Conservation (phyloP, 2,888 invertebrate genomes). For the Minunthozetes semirufus region DNA sequence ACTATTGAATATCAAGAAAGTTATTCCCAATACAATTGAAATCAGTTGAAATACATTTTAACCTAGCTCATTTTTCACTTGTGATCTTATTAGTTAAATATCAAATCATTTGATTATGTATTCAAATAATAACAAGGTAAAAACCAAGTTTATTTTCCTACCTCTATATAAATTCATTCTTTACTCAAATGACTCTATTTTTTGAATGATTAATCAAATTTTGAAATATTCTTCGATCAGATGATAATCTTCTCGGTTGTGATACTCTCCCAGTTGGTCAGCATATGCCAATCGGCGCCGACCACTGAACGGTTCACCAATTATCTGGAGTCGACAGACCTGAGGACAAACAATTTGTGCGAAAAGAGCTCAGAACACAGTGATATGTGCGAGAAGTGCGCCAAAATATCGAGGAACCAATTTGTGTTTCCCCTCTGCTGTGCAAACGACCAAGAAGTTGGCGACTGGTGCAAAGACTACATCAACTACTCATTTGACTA, state of each 20-base stretch:
- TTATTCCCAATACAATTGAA: no score
- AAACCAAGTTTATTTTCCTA: no score
- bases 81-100: no score
- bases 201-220: no score
- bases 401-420: slow-evolving; percentile 29
- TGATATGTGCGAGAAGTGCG: slow-evolving; percentile 32
- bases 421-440: slow-evolving; percentile 28
- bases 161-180: no score
- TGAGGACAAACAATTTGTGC: background rate
- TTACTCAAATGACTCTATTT: no score
- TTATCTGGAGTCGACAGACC: slow-evolving; percentile 13
- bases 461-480: slow-evolving; percentile 31
- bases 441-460: slow-evolving; percentile 9
- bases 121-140: no score
- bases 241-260: no score
- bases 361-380: slow-evolving; percentile 1
- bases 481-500: slow-evolving; percentile 15
- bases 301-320: background rate
- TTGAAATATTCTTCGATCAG: no score
- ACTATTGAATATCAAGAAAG: background rate
- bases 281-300: background rate
- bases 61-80: no score
- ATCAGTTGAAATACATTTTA: background rate
- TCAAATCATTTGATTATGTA: no score
- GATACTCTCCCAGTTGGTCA: background rate